Evolutionary conservation across 2,113 vertebrate species (phyloP), one percentile per base, ranked within the genome.

Genomic region (Ophiodon elongatus): DNA sequence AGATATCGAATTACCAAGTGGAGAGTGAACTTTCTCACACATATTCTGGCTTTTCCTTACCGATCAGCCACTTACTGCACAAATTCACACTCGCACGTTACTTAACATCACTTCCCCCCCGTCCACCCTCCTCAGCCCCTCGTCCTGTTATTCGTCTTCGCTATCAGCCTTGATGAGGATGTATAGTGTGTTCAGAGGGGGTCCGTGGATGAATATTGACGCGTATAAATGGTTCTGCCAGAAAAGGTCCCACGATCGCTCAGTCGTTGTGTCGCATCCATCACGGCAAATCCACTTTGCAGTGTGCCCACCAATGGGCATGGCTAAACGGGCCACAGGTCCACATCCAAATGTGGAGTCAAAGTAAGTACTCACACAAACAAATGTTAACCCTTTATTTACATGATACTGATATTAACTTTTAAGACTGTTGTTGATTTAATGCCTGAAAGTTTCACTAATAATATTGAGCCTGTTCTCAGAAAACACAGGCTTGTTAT

Each of bases 221-320:
- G 66, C 59, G 57, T 77, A 79, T 85, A 82, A 92, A 92, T 89
- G 86, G 91, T 93, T 92, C 70, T 76, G 76, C 76, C 90, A 66
- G 54, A 90, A 92, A 84, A 89, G 85, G 72, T 47, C 65, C 67
- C 74, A 63, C n/a, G 56, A 90, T 88, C 80, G 35, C 80, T 77
- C 86, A 80, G 80, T 73, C 39, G 11, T 72, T 82, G 73, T 91
- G 88, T 85, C 88, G 87, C 88, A 91, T 93, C 87, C 87, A 92
- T 95, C 91, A 93, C 8, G 50, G 71, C 73, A 91, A 94, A 93
- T 88, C 84, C 84, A 91, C 90, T 94, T 92, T 89, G 83, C 69
- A 27, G 62, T 79, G 43, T 76, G 79, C 62, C 81, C 71, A 82
- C 80, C 65, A 73, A 91, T 88, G 87, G 92, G 77, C 79, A 62